These are phyloP conservation scores for Geodia barretti DNA, from an alignment of 37 sponge, comb jelly and placozoan species.

Conservation along the genomic window DNA sequence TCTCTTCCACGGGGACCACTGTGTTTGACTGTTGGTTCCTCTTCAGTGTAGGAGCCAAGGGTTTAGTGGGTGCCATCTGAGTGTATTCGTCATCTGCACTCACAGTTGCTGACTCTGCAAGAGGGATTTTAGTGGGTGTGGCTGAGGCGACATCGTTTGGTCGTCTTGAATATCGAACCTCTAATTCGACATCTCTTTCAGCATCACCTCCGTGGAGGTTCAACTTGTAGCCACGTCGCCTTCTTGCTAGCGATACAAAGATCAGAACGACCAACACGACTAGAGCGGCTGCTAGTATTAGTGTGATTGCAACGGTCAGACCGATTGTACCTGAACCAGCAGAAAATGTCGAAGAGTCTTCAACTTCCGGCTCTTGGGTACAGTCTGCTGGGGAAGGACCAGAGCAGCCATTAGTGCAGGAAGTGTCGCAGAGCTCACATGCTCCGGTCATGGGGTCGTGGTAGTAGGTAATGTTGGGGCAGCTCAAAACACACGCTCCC, in stretches of 20 bases:
- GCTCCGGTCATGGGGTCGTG: neutral
- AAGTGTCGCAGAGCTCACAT: constrained; percentile 51
- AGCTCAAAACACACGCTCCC: constrained; percentile 37
- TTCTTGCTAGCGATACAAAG: neutral
- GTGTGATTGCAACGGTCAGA: constrained; percentile 30
- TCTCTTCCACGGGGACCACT: neutral
- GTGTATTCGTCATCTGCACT: neutral
- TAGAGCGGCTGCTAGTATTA: constrained; percentile 29
- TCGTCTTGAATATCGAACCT: no score
- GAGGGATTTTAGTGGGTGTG: neutral
- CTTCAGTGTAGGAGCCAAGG: neutral
- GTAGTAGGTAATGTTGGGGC: constrained; percentile 29
- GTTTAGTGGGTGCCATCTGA: neutral
- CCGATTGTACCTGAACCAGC: constrained; percentile 65
- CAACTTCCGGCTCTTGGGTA: neutral
- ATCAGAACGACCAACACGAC: constrained; percentile 24
- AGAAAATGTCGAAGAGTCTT: constrained; percentile 17
- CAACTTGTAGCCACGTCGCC: neutral
- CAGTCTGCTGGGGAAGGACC: constrained; percentile 44
- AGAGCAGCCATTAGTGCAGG: constrained; percentile 63
- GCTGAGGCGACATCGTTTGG: neutral
- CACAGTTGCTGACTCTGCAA: neutral
- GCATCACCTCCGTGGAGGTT: neutral
- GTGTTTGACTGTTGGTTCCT: neutral
- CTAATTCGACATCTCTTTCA: neutral